Conservation (phyloP, 92 coral and sea anemone genomes). For the Desmophyllum pertusum region DNA sequence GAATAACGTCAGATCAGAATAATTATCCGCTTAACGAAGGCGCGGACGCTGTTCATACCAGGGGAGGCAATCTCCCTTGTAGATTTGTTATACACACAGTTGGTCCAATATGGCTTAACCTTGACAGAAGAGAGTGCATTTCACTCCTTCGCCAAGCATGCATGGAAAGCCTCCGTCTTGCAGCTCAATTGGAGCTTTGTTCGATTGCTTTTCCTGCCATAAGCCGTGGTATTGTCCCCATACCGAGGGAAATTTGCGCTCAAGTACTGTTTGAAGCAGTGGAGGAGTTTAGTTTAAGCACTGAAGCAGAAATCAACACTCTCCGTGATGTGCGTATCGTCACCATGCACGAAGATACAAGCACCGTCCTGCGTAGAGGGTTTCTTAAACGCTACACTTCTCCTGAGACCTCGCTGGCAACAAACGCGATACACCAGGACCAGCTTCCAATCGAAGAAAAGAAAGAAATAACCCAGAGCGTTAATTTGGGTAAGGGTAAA, state of each 20-base stretch:
- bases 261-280: constrained; percentile 63
- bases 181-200: background rate
- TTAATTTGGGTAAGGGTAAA: too few relatives aligned
- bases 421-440: too few relatives aligned
- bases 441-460: too few relatives aligned
- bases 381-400: constrained; percentile 48
- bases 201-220: constrained; percentile 73
- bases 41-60: constrained; percentile 19
- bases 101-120: constrained; percentile 41
- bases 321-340: constrained; percentile 81
- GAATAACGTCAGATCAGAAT: too few relatives aligned
- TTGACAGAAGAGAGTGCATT: background rate
- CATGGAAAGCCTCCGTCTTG: constrained; percentile 34
- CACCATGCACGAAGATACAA: constrained; percentile 68
- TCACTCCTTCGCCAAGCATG: constrained; percentile 28
- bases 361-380: constrained; percentile 55
- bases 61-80: constrained; percentile 50
- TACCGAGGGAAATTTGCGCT: constrained; percentile 73
- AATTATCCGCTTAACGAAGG: constrained; percentile 43
- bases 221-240: constrained; percentile 73
- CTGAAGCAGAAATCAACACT: background rate
- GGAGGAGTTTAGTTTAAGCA: constrained; percentile 40
- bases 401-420: too few relatives aligned
- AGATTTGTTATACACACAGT: constrained; percentile 49
- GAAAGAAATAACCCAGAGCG: too few relatives aligned